Base-by-base conservation (phyloP, 2,888 invertebrate species). In the Watsonalla cultraria region DNA sequence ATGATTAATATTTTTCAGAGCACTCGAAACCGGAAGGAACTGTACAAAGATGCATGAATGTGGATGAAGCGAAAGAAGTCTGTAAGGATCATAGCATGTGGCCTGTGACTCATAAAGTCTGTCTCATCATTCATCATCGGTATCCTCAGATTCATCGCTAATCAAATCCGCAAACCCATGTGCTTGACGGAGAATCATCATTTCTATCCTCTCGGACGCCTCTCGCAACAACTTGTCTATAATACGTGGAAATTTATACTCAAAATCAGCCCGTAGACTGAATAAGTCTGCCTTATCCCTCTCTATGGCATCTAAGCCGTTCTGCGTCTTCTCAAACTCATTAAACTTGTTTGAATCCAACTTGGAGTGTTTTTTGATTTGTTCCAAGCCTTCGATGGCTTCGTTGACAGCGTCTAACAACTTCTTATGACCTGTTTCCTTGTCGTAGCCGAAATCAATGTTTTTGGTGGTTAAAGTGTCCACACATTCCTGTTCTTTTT, bases 321-420 rank as follows among this genome's bases (percentile, higher is more conserved):
- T 57, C 24, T 84, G 67, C 0, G 82, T 73, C 5, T 69, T 74
- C 0, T 77, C 74, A 46, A 82, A 87, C 49, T 84, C 81, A 45
- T 76, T 71, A 39, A 86, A 84, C 54, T 85, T 88, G 0, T 69
- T 57, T 0, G 66, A 5, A 35, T 89, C 82, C 5, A 90, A 58
- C 1, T 84, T 77, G 0, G 86, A 90, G 55, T 86, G 82, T 15
- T 74, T 83, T 60, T 86, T 88, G 0, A 91, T 86, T 13, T 82
- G 70, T 34, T 83, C 83, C 0, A 91, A 60, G 0, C 87, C 87
- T 0, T 82, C 76, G 0, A 89, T 78, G 0, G 90, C 85, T 47
- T 90, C 88, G 0, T 78, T 82, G 0, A 91, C 86, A 0, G 89
- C 87, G 0, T 90, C 85, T 0, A 90, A 50, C 0, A 91, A 58